Evolutionary conservation across 1,140 invertebrate genomes (phyloP).

Genomic region (Globodera rostochiensis): DNA sequence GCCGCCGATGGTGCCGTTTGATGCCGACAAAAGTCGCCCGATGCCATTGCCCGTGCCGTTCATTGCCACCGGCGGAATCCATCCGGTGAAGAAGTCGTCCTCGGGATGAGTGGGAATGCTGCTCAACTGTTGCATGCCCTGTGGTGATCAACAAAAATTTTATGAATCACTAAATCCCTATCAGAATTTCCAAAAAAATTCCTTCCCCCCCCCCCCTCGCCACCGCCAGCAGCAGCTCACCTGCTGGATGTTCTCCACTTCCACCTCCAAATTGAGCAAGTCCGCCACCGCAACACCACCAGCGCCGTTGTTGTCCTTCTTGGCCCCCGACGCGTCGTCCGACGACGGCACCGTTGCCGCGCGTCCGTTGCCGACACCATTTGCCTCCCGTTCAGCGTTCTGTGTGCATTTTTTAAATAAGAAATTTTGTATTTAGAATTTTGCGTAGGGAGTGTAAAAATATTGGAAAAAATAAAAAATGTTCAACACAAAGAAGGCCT

Average conservation of each 20-base stretch:
- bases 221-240: conserved; percentile 25
- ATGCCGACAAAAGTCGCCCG: not conserved
- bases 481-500: not conserved
- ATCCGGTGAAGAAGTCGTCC: conserved; percentile 27
- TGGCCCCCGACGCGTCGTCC: too few relatives aligned
- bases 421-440: not conserved
- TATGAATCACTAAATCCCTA: not conserved
- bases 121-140: conserved; percentile 67
- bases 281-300: conserved; percentile 73
- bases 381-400: conserved; percentile 33
- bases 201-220: not conserved
- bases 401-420: not conserved
- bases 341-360: not conserved
- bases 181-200: too few relatives aligned
- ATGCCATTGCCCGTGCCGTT: conserved; percentile 9
- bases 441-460: conserved; percentile 14
- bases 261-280: conserved; percentile 87
- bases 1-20: conserved; percentile 24
- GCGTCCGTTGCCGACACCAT: conserved; percentile 24
- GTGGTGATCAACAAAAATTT: not conserved
- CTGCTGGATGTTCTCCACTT: conserved; percentile 83
- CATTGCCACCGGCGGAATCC: conserved; percentile 12
- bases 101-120: conserved; percentile 51
- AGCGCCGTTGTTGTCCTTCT: conserved; percentile 12
- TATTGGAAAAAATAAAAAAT: conserved; percentile 11